phyloP scores from a whole-genome alignment of 2,797 vertebrate species.

The Hydrocynus forskahlii region DNA sequence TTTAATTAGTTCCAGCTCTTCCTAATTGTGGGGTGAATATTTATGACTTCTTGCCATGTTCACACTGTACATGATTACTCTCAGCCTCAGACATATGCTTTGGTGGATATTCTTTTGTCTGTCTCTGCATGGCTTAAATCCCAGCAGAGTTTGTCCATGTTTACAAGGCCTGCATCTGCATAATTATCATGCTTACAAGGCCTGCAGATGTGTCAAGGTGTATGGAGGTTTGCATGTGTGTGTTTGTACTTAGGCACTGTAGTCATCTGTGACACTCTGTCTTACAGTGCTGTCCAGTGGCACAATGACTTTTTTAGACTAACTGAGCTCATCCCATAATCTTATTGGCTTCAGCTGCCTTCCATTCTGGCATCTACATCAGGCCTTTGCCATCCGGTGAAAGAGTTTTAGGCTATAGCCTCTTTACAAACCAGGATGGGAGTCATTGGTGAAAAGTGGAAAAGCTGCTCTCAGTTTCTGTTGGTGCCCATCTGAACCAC shows the following conservation, averaged over 20 bases:
- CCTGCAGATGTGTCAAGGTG: conserved; percentile 5
- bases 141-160: conserved; percentile 25
- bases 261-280: neutral
- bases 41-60: conserved; percentile 13
- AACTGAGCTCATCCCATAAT: conserved; percentile 26
- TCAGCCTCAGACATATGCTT: conserved; percentile 29
- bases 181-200: conserved; percentile 31
- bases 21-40: conserved; percentile 37
- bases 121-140: conserved; percentile 5
- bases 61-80: conserved; percentile 20
- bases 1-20: conserved; percentile 15
- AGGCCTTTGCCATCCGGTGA: conserved; percentile 11
- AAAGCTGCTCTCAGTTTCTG: neutral
- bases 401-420: neutral
- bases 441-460: neutral
- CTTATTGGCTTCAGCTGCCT: conserved; percentile 36
- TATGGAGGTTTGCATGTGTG: neutral
- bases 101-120: conserved; percentile 13
- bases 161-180: conserved; percentile 31
- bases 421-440: conserved; percentile 12
- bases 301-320: conserved; percentile 1
- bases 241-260: neutral
- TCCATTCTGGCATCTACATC: conserved; percentile 21
- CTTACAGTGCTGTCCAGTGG: conserved; percentile 4
- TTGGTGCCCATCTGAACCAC: neutral